Conservation (phyloP, 2,113 vertebrate species). For the Tricholaema leucomelas region DNA sequence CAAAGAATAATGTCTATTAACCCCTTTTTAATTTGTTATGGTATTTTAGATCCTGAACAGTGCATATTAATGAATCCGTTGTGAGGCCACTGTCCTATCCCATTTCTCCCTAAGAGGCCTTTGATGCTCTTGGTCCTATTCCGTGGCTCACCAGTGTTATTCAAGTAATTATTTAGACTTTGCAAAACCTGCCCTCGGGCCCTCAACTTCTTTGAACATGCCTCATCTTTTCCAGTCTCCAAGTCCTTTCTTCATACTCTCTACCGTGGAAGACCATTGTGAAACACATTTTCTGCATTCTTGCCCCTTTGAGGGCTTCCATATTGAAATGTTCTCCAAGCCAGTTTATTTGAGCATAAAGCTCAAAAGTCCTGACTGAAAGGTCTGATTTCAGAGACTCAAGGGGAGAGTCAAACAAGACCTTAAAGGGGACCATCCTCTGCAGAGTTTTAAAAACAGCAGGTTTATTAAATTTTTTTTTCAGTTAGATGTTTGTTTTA, state of each 20-base stretch:
- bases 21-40: constrained; percentile 27
- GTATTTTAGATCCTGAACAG: constrained; percentile 5
- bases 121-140: constrained; percentile 52
- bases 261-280: constrained; percentile 45
- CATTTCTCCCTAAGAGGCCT: constrained; percentile 32
- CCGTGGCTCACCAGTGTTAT: constrained; percentile 47
- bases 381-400: constrained; percentile 28
- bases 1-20: constrained; percentile 35
- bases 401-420: background rate
- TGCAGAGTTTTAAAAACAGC: background rate
- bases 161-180: constrained; percentile 53
- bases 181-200: constrained; percentile 50
- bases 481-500: background rate
- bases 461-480: background rate
- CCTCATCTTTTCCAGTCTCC: constrained; percentile 49
- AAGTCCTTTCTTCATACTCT: constrained; percentile 47
- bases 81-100: constrained; percentile 24
- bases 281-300: constrained; percentile 64
- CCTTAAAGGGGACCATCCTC: background rate
- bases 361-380: constrained; percentile 32
- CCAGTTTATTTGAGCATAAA: background rate
- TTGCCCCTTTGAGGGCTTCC: constrained; percentile 39
- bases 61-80: background rate
- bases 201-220: constrained; percentile 55
- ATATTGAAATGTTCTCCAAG: constrained; percentile 47